These are phyloP conservation scores for Philantomba maxwellii DNA, from an alignment of 2,113 vertebrate species.

Conservation along the genomic window DNA sequence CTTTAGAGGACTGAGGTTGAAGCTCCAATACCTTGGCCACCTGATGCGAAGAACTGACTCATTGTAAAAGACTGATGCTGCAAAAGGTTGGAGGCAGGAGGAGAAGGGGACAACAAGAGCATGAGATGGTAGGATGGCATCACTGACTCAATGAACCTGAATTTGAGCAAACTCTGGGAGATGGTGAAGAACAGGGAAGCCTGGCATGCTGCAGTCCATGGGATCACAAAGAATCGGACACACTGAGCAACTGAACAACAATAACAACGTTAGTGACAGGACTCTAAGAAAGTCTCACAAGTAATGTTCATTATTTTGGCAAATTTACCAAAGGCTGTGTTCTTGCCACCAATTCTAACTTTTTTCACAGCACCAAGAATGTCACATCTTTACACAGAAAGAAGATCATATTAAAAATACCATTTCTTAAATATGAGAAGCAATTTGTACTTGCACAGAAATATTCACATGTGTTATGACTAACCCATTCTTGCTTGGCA, in stretches of 20 bases:
- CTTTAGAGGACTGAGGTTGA: neutral
- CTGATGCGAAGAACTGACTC: rapidly evolving
- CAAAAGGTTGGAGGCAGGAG: neutral
- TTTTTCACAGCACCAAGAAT: neutral
- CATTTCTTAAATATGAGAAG: neutral
- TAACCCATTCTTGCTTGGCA: neutral
- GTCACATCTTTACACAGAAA: neutral
- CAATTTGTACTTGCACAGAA: neutral
- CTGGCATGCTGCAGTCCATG: neutral
- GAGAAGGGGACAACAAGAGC: neutral
- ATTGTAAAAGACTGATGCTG: neutral
- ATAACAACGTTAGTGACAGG: neutral
- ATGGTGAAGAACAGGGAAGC: neutral
- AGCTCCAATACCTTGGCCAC: neutral
- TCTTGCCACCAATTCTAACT: neutral
- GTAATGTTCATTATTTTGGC: neutral
- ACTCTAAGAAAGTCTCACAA: neutral
- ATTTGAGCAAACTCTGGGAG: neutral
- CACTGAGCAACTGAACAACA: neutral
- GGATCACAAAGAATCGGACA: neutral
- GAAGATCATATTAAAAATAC: neutral
- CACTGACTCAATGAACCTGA: neutral
- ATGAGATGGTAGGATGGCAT: neutral
- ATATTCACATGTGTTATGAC: neutral
- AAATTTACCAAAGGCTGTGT: neutral